phyloP scores from a whole-genome alignment of 2,888 invertebrate species.

The Trisateles emortualis region DNA sequence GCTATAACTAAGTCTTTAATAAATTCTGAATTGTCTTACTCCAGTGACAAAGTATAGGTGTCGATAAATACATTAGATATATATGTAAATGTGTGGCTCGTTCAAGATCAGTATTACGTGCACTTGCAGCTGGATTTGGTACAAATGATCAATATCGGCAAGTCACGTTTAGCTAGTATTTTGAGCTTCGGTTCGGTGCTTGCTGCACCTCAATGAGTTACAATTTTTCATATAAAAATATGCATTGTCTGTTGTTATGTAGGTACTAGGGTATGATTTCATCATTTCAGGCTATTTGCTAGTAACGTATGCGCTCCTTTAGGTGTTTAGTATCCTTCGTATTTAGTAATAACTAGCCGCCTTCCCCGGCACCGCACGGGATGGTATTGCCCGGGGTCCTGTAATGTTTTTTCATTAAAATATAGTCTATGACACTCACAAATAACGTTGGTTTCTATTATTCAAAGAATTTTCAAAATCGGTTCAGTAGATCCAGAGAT shows the following conservation, averaged over 20 bases:
- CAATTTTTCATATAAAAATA: conserved; percentile 33
- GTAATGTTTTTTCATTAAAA: no score
- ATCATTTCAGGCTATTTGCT: no score
- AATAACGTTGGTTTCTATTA: no score
- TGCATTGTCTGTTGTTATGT: conserved; percentile 3
- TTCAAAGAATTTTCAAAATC: no score
- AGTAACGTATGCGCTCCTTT: no score
- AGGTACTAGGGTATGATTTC: not conserved
- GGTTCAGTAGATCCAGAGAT: no score
- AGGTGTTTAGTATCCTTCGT: no score
- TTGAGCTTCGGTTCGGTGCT: conserved; percentile 49
- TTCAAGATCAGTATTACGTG: conserved; percentile 38
- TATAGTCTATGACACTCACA: no score
- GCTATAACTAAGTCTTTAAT: no score
- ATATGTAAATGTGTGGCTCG: conserved; percentile 21
- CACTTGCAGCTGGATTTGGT: conserved; percentile 37
- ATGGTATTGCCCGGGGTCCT: no score
- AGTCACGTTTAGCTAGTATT: conserved; percentile 73
- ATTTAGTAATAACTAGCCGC: no score
- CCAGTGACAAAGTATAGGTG: conserved; percentile 25
- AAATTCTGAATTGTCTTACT: not conserved
- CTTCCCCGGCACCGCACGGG: no score
- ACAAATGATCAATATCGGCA: conserved; percentile 63
- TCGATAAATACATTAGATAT: conserved; percentile 4
- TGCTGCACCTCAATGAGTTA: conserved; percentile 50